These are phyloP conservation scores for Pasiphila rectangulata DNA, from an alignment of 2,888 invertebrate species.

Conservation along the genomic window DNA sequence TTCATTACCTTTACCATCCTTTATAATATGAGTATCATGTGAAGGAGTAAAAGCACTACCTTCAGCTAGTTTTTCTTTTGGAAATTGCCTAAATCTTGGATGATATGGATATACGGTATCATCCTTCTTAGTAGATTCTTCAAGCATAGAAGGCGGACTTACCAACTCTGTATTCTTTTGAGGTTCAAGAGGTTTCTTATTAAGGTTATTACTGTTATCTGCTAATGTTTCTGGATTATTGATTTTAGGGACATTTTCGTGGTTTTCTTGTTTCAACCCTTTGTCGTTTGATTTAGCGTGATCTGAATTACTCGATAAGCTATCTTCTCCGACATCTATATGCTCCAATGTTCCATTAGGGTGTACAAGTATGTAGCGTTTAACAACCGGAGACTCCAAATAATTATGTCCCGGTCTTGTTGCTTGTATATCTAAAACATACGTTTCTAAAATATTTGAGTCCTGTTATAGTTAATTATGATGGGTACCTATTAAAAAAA, in stretches of 20 bases:
- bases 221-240: not conserved
- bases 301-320: conserved; percentile 5
- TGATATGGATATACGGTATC: not conserved
- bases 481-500: not conserved
- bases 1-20: no score
- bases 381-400: not conserved
- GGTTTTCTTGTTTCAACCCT: not conserved
- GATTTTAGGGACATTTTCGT: not conserved
- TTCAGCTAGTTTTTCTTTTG: not conserved
- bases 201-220: not conserved
- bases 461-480: conserved; percentile 82
- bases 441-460: conserved; percentile 3
- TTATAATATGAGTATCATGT: no score
- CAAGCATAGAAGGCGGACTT: not conserved
- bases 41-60: not conserved
- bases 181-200: not conserved
- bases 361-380: conserved; percentile 3
- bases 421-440: not conserved
- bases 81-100: conserved; percentile 1
- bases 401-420: conserved; percentile 1
- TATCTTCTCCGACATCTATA: conserved; percentile 4
- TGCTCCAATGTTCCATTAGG: conserved; percentile 7
- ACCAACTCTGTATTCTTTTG: not conserved
- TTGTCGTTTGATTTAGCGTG: conserved; percentile 8
- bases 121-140: not conserved